phyloP scores from a whole-genome alignment of 2,797 vertebrate species.

The Lagorchestes hirsutus region DNA sequence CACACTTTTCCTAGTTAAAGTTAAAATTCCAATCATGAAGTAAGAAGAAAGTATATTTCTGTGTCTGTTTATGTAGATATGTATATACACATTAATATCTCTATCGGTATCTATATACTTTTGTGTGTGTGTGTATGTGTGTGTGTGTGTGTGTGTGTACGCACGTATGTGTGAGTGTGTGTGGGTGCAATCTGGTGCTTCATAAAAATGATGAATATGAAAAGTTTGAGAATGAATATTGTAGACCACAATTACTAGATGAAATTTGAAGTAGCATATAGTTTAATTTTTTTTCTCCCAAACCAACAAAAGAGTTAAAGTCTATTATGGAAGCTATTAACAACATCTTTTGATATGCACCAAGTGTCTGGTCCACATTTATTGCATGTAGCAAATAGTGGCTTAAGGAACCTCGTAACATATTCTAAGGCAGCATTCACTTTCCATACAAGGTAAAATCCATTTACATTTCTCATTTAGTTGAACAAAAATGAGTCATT shows the following conservation, averaged over 20 bases:
- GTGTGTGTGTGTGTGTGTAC: background rate
- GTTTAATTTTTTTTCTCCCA: background rate
- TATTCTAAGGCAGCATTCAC: background rate
- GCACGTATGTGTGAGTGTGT: background rate
- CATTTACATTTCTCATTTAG: conserved; percentile 59
- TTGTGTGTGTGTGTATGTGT: background rate
- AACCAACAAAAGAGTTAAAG: background rate
- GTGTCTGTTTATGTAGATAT: background rate
- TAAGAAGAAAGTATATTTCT: background rate
- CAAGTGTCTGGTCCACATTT: background rate
- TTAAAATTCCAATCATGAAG: background rate
- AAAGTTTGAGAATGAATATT: conserved; percentile 24
- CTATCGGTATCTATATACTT: background rate
- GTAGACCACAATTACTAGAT: background rate
- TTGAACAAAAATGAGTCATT: conserved; percentile 57
- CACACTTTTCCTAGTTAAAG: background rate
- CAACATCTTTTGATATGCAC: background rate
- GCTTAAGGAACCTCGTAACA: background rate
- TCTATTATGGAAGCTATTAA: background rate
- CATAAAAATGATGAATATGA: background rate
- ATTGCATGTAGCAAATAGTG: background rate
- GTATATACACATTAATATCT: background rate
- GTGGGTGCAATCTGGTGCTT: background rate
- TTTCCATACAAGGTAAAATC: conserved; percentile 46
- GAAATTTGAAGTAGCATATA: conserved; percentile 6